Evolutionary conservation across 2,113 vertebrate genomes (phyloP).

Genomic region (Bos javanicus): DNA sequence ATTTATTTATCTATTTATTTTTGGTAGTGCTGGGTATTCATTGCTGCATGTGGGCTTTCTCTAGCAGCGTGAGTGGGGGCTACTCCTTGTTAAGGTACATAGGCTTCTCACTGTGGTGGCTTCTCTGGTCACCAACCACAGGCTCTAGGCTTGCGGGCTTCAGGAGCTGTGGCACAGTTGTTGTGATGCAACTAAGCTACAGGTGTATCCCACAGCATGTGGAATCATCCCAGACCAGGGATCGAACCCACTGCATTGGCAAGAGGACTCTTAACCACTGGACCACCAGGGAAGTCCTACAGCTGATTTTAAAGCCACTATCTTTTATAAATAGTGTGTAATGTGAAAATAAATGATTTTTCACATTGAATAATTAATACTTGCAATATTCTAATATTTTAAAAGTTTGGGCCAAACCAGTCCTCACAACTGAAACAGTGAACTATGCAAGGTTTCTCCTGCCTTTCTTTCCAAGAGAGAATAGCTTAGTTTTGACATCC

Average conservation of each 20-base stretch:
- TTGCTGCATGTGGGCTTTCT: neutral
- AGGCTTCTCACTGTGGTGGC: neutral
- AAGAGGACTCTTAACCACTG: neutral
- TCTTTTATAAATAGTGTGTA: neutral
- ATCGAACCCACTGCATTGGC: neutral
- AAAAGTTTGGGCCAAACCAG: neutral
- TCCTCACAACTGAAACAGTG: neutral
- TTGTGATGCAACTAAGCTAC: neutral
- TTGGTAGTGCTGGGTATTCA: neutral
- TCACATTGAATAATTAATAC: neutral
- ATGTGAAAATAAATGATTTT: constrained; percentile 26
- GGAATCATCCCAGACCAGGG: neutral
- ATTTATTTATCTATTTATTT: neutral
- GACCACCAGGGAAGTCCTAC: neutral
- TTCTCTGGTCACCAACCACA: neutral
- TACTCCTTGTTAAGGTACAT: neutral
- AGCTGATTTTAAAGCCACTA: neutral
- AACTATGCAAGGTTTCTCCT: neutral
- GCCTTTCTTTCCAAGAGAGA: neutral
- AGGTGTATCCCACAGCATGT: neutral
- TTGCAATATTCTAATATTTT: neutral
- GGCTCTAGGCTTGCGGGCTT: neutral
- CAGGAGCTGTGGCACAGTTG: neutral
- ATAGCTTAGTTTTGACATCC: neutral
- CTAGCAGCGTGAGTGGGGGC: neutral